Conservation (phyloP, 2,888 invertebrate genomes). For the Apamea epomidion region DNA sequence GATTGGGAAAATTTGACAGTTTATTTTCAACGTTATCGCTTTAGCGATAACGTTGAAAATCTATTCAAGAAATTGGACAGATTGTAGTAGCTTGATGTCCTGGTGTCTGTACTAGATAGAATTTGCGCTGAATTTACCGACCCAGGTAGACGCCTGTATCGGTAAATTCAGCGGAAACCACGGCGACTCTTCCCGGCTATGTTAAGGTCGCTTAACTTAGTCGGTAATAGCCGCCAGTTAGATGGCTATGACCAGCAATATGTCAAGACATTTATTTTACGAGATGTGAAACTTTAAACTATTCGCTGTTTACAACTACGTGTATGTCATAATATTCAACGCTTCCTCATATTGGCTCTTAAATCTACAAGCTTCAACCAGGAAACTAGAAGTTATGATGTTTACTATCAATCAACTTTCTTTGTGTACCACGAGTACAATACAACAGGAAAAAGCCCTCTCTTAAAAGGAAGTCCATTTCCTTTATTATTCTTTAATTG, state of each 20-base stretch:
- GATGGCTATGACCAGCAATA: not conserved
- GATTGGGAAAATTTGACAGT: too few species aligned
- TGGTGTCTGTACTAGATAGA: not conserved
- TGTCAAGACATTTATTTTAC: constrained; percentile 23
- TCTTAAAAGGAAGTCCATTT: constrained; percentile 38
- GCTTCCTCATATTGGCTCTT: constrained; percentile 30
- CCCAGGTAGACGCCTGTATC: not conserved
- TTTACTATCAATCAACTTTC: constrained; percentile 33
- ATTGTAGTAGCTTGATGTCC: too few species aligned
- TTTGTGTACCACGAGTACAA: constrained; percentile 5
- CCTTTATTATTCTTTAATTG: constrained; percentile 33
- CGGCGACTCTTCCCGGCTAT: not conserved
- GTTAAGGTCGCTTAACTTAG: not conserved
- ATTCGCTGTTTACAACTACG: not conserved
- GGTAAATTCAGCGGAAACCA: not conserved
- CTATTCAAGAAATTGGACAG: too few species aligned
- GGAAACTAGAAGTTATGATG: constrained; percentile 25
- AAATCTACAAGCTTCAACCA: constrained; percentile 8
- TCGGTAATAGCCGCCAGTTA: not conserved
- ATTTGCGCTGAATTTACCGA: not conserved
- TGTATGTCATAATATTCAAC: constrained; percentile 9
- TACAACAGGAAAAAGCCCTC: constrained; percentile 8
- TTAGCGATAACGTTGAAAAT: too few species aligned
- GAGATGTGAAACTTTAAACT: constrained; percentile 17
- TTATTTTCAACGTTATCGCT: too few species aligned